A percentile compares a stretch with the other conserved stretches of the same genome.
These are phyloP conservation scores for Pipra filicauda DNA, from an alignment of 2,113 vertebrate genomes.

Conservation along the genomic window DNA sequence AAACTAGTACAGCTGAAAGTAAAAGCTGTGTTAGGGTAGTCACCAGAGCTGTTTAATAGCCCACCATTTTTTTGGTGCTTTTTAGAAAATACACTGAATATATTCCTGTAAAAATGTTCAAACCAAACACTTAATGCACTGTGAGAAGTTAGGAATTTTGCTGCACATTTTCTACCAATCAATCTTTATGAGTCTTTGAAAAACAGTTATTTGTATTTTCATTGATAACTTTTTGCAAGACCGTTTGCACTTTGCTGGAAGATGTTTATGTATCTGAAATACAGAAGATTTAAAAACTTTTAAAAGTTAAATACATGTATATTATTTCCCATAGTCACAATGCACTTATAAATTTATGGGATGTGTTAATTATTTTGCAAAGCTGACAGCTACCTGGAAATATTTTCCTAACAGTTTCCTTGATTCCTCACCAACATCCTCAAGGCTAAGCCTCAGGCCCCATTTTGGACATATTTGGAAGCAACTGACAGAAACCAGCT, in stretches of 20 bases:
- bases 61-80: not conserved
- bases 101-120: not conserved
- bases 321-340: not conserved
- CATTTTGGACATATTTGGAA: not conserved
- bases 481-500: not conserved
- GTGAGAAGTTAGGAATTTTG: not conserved
- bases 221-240: not conserved
- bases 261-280: not conserved
- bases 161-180: not conserved
- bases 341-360: not conserved
- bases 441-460: not conserved
- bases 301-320: not conserved
- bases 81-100: not conserved
- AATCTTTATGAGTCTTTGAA: not conserved
- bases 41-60: not conserved
- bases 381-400: not conserved
- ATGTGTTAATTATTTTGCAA: not conserved
- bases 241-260: not conserved
- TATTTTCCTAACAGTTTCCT: not conserved
- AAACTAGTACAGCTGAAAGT: not conserved
- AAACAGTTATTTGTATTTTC: not conserved
- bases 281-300: not conserved
- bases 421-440: accelerated
- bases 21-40: not conserved
- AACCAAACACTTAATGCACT: not conserved